Evolutionary conservation across 2,113 vertebrate genomes (phyloP).

Genomic region (Laticauda laticaudata): DNA sequence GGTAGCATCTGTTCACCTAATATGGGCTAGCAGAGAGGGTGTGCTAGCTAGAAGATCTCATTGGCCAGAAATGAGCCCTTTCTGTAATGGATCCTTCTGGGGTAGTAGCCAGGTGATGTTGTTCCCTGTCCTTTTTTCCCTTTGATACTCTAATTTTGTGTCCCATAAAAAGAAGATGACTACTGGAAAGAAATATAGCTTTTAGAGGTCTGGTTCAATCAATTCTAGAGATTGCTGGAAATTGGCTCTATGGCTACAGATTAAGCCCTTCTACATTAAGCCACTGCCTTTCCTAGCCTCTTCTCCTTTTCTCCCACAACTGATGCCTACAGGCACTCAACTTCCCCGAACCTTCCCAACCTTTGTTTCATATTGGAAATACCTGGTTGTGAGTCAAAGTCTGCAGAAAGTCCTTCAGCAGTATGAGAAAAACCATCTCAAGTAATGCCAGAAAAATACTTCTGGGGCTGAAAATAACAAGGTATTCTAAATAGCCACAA

Average conservation of each 20-base stretch:
- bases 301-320: not conserved
- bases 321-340: not conserved
- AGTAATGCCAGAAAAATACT: not conserved
- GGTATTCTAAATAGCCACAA: not conserved
- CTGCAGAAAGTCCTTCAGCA: not conserved
- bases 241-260: not conserved
- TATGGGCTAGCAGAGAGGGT: not conserved
- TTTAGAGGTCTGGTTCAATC: not conserved
- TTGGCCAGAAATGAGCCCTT: not conserved
- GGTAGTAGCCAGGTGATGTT: not conserved
- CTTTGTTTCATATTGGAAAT: not conserved
- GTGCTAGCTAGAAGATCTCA: not conserved
- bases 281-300: not conserved
- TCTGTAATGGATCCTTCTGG: not conserved
- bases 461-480: too few species aligned
- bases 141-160: not conserved
- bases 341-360: not conserved
- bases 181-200: not conserved
- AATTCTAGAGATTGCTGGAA: not conserved
- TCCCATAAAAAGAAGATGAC: not conserved
- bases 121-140: not conserved
- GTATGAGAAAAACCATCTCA: not conserved
- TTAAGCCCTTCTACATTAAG: not conserved
- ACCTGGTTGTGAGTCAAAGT: not conserved
- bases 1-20: not conserved